A percentile compares a stretch with the other conserved stretches of the same genome.
These are phyloP conservation scores for Xyrauchen texanus DNA, from an alignment of 2,113 vertebrate genomes.

Conservation along the genomic window DNA sequence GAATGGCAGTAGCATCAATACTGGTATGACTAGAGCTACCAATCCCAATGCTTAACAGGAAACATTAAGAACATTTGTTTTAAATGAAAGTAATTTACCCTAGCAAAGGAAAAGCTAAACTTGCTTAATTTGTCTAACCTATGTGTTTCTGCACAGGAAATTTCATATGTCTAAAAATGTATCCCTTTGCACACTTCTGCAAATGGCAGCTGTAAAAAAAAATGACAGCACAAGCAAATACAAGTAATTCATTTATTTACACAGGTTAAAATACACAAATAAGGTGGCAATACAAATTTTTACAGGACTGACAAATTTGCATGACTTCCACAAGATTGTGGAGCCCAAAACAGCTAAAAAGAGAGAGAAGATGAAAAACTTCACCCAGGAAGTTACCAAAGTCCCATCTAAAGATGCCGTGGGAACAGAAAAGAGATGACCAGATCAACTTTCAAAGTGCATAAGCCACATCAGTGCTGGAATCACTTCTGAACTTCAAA, in stretches of 20 bases:
- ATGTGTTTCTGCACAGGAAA: no score
- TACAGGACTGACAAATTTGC: slow-evolving; percentile 68
- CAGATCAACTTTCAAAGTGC: slow-evolving; percentile 21
- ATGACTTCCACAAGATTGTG: slow-evolving; percentile 66
- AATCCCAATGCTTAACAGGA: no score
- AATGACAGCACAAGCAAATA: slow-evolving; percentile 51
- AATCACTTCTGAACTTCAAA: slow-evolving; percentile 11
- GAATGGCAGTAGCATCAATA: no score
- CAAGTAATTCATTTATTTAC: slow-evolving; percentile 94
- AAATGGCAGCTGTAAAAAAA: not conserved
- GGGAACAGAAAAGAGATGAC: slow-evolving; percentile 29
- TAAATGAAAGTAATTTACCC: no score
- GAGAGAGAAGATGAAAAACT: not conserved
- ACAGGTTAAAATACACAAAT: slow-evolving; percentile 83
- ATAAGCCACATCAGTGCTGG: slow-evolving; percentile 47
- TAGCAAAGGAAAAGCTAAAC: no score
- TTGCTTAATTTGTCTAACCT: no score
- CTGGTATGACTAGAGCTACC: no score
- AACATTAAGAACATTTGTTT: no score
- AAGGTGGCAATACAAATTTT: slow-evolving; percentile 80
- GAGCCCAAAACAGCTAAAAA: slow-evolving; percentile 22
- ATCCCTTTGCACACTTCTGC: no score
- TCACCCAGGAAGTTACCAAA: slow-evolving; percentile 8
- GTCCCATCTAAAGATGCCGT: slow-evolving; percentile 5
- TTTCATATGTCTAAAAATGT: no score